Evolutionary conservation across 2,113 vertebrate genomes (phyloP).

Genomic region (Protomyctophum bolini): DNA sequence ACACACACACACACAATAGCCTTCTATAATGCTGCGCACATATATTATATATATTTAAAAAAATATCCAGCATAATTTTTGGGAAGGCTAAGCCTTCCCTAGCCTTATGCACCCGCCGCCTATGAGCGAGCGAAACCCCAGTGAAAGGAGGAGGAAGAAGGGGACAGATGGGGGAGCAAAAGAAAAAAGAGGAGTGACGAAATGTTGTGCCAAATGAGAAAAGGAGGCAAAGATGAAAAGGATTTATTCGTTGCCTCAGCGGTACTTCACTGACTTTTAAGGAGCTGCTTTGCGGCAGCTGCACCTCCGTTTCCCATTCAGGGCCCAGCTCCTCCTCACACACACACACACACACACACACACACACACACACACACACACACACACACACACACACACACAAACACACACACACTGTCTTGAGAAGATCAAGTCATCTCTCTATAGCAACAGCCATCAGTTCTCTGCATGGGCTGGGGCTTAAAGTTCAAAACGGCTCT

Average conservation of each 20-base stretch:
- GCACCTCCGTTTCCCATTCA: slow-evolving; percentile 63
- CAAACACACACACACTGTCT: slow-evolving; percentile 60
- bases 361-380: slow-evolving; percentile 57
- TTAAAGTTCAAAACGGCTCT: slow-evolving; percentile 35
- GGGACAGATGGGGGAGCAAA: slow-evolving; percentile 53
- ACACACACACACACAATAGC: no score
- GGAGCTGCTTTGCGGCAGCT: slow-evolving; percentile 56
- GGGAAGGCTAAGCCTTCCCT: no score
- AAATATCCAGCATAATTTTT: no score
- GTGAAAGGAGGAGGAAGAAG: slow-evolving; percentile 60
- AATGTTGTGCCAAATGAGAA: slow-evolving; percentile 69
- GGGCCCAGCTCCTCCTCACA: slow-evolving; percentile 43
- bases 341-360: slow-evolving; percentile 57
- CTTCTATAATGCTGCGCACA: no score
- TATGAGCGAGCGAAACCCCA: slow-evolving; percentile 53
- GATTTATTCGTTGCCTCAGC: slow-evolving; percentile 55
- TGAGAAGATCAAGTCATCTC: slow-evolving; percentile 48
- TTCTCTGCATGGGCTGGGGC: slow-evolving; percentile 41
- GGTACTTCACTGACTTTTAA: slow-evolving; percentile 64
- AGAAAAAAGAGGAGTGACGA: slow-evolving; percentile 56
- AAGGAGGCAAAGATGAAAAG: slow-evolving; percentile 69
- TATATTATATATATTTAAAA: no score
- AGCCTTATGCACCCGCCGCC: no score
- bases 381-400: background rate
- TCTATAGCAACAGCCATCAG: slow-evolving; percentile 32